Evolutionary conservation across 2,888 invertebrate species (phyloP).

Genomic region (Papilio elwesi): DNA sequence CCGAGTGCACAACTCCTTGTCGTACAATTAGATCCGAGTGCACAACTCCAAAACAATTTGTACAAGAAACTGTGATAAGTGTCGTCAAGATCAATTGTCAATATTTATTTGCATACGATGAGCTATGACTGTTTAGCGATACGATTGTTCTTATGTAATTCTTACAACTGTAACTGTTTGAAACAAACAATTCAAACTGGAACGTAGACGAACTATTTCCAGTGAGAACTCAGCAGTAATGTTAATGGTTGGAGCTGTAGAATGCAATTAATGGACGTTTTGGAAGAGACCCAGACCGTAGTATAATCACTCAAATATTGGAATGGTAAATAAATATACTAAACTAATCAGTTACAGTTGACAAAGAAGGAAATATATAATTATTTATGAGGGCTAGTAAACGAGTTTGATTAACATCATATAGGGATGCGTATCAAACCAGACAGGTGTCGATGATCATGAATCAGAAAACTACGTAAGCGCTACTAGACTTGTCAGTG

Average conservation of each 20-base stretch:
- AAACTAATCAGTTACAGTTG: background rate
- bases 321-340: background rate
- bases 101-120: conserved; percentile 2
- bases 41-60: background rate
- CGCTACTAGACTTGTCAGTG: too few relatives aligned
- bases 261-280: conserved; percentile 7
- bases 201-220: conserved; percentile 26
- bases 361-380: too few relatives aligned
- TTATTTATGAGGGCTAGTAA: too few relatives aligned
- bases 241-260: conserved; percentile 5
- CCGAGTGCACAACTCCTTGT: conserved; percentile 9
- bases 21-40: conserved; percentile 3
- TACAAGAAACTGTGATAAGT: background rate
- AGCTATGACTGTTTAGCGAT: background rate
- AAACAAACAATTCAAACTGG: background rate
- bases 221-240: background rate
- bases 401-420: too few relatives aligned
- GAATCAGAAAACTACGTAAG: too few relatives aligned
- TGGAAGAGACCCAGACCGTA: conserved; percentile 34
- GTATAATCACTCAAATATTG: conserved; percentile 16
- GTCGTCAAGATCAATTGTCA: conserved; percentile 23
- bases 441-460: too few relatives aligned
- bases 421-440: too few relatives aligned
- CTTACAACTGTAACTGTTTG: background rate
- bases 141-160: background rate